Base-by-base conservation (phyloP, 2,888 invertebrate genomes). In the Pseudococcus jackbeardsleyi region DNA sequence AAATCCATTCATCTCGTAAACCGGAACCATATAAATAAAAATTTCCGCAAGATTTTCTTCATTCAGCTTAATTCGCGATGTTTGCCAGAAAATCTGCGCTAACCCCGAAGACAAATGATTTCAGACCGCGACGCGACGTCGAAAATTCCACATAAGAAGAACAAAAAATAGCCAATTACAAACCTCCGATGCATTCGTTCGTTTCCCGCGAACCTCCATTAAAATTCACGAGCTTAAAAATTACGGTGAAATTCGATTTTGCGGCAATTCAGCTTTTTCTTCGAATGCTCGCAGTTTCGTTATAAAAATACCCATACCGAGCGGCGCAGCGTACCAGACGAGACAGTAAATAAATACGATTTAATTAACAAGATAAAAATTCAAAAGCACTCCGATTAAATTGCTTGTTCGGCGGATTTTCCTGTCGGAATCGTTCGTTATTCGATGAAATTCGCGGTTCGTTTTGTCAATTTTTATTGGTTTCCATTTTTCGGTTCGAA, bases 301-400 rank as follows among this genome's bases (percentile, higher is more conserved):
- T 72, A 33, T 26, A 33, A 72, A 26, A 72, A 72, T 26, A 26
- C 2, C 26, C 68, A 22, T 19, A 9, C 22, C 17, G 54, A 17
- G 2, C 1, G 26, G 26, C 15, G 54, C 54, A 5, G 19, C 19
- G 50, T 8, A 5, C 19, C 6, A 6, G 19, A 59, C 59, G 19
- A 59, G 33, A 64, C 8, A 7, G 64, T 72, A 72, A 26, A 72
- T 72, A 72, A 72, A 72, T 72, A 72, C 33, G 68, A 72, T 72
- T 72, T 72, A 72, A 72, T 72, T 72, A 26, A 72, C 15, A 33
- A 72, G 68, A 72, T 72, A 33, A 72, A 72, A 72, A 72, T 72
- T 22, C 68, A 72, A 72, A 72, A 72, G 68, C 68, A 72, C 68
- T 72, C 26, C 11, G 68, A 33, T 72, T 72, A 72, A 72, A 72